Base-by-base conservation (phyloP, 2,888 invertebrate genomes). In the Drosophila nigricruria region DNA sequence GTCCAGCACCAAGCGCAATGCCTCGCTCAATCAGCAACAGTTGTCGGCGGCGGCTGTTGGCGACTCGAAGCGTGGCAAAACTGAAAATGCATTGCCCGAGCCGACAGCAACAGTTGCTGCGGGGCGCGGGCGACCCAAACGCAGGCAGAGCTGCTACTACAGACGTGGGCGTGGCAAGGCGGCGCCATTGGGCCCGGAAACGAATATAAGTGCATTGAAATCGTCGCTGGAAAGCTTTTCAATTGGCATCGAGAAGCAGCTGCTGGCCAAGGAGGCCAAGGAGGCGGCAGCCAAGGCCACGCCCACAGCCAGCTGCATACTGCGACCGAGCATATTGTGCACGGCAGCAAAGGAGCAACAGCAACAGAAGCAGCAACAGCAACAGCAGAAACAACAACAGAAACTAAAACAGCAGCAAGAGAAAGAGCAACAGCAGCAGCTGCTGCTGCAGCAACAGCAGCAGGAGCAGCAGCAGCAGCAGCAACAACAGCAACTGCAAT, bases 1-100 rank as follows among this genome's bases (percentile, higher is more conserved):
- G 90, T 92, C 93, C 6, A 91, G 92, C 62, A 93, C 93, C 1
- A 93, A 93, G 62, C 85, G 93, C 3, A 92, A 90, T 68, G 90
- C 90, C 0, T 77, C 90, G n/a, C 62, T 73, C 57, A 78, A 72
- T 4, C 73, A 40, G 34, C 73, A 69, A 27, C 50, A 45, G n/a
- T 32, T 56, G 56, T 25, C 43, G 30, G 14, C 54, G 9, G 5
- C 54, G 14, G 14, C 45, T 18, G 20, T 34, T 16, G 49, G 45
- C 36, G 72, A 62, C 1, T 38, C 60, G 14, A 67, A 80, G 40
- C 70, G 80, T 18, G 58, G 32, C 23, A 75, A 80, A 18, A 53
- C 43, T 12, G 70, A 45, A 1, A 3, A 53, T n/a, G 25, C 38
- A 18, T 18, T 25, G 53, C 38, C 34, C 2, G 67, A 69, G 30